These are phyloP conservation scores for Lasioglossum malachurum DNA, from an alignment of 2,888 invertebrate genomes.

Conservation along the genomic window DNA sequence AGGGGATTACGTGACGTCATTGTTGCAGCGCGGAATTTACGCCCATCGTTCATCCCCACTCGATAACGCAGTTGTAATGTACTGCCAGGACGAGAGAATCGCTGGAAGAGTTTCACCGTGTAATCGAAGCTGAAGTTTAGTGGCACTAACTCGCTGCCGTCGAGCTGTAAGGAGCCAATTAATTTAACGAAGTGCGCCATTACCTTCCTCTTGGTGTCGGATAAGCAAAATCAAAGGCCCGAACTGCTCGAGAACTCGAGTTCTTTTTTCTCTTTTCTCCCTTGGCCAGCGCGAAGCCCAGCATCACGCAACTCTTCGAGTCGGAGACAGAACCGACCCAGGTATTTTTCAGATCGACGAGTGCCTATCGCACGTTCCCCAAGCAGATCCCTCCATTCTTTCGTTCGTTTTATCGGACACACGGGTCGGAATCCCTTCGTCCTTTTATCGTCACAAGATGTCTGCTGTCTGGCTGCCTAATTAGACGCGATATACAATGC, in stretches of 20 bases:
- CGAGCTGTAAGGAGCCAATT: constrained; percentile 71
- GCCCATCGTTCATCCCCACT: not conserved
- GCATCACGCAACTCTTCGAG: constrained; percentile 58
- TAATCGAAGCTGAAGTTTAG: constrained; percentile 74
- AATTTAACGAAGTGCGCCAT: constrained; percentile 78
- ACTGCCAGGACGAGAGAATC: constrained; percentile 29
- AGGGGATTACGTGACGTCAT: constrained; percentile 3
- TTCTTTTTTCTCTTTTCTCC: constrained; percentile 4
- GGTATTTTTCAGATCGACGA: constrained; percentile 60
- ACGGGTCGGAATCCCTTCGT: constrained; percentile 36
- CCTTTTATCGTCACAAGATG: constrained; percentile 53
- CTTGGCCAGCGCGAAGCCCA: constrained; percentile 21
- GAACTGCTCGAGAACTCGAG: constrained; percentile 59
- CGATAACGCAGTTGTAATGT: constrained; percentile 49
- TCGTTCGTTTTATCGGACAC: constrained; percentile 40
- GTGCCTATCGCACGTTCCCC: constrained; percentile 46
- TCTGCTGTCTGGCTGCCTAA: constrained; percentile 41
- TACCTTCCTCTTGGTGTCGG: constrained; percentile 71
- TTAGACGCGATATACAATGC: constrained; percentile 39
- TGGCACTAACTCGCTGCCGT: constrained; percentile 70
- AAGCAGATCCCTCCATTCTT: constrained; percentile 21
- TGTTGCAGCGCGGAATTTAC: constrained; percentile 28
- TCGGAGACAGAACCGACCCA: constrained; percentile 36
- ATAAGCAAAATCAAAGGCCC: constrained; percentile 72
- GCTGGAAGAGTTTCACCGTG: constrained; percentile 62